Evolutionary conservation across 2,797 vertebrate species (phyloP).

Genomic region (Tarsius wallacei): DNA sequence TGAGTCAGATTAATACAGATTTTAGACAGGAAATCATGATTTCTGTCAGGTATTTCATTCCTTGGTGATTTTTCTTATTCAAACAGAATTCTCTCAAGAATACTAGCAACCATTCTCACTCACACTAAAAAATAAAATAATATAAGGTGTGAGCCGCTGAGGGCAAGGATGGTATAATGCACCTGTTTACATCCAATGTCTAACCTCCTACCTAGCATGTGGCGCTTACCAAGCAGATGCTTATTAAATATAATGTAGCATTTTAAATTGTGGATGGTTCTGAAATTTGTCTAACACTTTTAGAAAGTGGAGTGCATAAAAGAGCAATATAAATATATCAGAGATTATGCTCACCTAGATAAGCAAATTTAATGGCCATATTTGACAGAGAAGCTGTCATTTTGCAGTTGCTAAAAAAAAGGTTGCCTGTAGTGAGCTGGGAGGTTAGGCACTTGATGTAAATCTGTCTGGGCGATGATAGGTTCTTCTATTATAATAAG

Average conservation of each 20-base stretch:
- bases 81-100: constrained; percentile 31
- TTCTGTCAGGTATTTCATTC: constrained; percentile 55
- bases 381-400: constrained; percentile 70
- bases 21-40: constrained; percentile 36
- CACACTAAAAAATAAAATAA: not conserved
- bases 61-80: constrained; percentile 29
- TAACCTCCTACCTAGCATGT: not conserved
- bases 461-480: constrained; percentile 24
- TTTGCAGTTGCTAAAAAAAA: constrained; percentile 79
- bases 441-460: not conserved
- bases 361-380: constrained; percentile 75
- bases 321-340: constrained; percentile 15
- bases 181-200: not conserved
- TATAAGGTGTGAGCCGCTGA: not conserved
- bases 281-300: not conserved
- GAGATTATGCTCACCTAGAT: constrained; percentile 15
- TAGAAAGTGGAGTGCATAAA: not conserved
- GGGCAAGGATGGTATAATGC: not conserved
- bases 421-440: not conserved
- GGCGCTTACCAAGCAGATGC: not conserved
- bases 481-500: not conserved
- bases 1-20: constrained; percentile 33
- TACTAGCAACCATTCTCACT: not conserved
- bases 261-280: not conserved
- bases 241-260: constrained; percentile 16